phyloP scores from a whole-genome alignment of 2,113 vertebrate species.

The Agelaius tricolor region DNA sequence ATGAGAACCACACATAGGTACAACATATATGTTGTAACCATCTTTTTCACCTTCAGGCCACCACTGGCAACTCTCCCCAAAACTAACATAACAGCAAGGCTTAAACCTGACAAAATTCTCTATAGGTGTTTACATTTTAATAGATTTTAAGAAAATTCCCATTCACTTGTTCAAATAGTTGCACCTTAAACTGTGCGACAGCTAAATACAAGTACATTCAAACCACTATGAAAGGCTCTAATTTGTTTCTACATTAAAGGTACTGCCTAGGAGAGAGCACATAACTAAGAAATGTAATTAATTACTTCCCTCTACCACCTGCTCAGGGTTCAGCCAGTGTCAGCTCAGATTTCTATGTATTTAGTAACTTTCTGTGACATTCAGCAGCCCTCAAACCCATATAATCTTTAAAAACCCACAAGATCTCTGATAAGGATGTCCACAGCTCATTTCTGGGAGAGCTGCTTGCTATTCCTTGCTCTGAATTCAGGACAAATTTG shows the following conservation, averaged over 20 bases:
- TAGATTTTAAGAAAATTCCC: background rate
- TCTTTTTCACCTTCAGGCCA: background rate
- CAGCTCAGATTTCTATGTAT: background rate
- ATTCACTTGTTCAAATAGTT: background rate
- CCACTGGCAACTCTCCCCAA: background rate
- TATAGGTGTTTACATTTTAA: background rate
- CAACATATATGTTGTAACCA: accelerated
- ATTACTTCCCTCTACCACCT: background rate
- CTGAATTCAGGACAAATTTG: background rate
- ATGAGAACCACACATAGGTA: background rate
- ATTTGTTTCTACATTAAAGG: background rate
- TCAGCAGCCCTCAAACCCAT: background rate
- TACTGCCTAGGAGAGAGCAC: background rate
- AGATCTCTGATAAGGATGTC: background rate
- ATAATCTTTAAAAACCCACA: background rate
- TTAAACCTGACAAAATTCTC: background rate
- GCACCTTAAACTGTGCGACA: background rate
- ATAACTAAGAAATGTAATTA: background rate
- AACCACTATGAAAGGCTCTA: background rate
- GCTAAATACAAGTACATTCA: background rate
- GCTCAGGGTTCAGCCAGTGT: background rate
- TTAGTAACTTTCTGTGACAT: background rate
- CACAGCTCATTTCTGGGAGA: background rate
- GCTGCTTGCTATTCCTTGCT: background rate
- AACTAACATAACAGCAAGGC: background rate